Evolutionary conservation across 1,140 invertebrate species (phyloP).

Genomic region (Panagrolaimus sp.): DNA sequence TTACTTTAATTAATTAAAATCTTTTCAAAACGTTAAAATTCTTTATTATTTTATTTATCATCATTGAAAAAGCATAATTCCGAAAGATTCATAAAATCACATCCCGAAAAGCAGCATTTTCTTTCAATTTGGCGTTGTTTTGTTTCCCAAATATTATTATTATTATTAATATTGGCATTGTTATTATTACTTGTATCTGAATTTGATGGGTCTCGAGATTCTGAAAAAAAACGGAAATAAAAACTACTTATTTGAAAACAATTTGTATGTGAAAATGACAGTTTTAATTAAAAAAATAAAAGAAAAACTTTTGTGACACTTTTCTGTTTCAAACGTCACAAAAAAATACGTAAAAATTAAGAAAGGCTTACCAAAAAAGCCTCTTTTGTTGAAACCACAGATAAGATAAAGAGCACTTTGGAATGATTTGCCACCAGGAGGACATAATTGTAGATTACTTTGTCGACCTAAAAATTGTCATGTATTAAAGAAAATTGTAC

Average conservation of each 20-base stretch:
- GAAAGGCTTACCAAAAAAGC: neutral
- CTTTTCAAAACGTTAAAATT: too few species aligned
- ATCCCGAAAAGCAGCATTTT: slow-evolving; percentile 14
- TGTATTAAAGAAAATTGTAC: too few species aligned
- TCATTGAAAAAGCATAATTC: neutral
- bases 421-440: slow-evolving; percentile 2
- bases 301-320: too few species aligned
- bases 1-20: too few species aligned
- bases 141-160: neutral
- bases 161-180: neutral
- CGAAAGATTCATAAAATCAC: neutral
- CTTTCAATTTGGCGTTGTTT: neutral
- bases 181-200: too few species aligned
- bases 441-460: slow-evolving; percentile 11
- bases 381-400: neutral
- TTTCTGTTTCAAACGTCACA: neutral
- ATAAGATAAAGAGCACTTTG: neutral
- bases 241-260: too few species aligned
- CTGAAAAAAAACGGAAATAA: too few species aligned
- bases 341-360: neutral
- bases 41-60: neutral
- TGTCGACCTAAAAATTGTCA: neutral
- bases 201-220: too few species aligned
- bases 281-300: too few species aligned
- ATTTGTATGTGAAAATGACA: too few species aligned